These are phyloP conservation scores for Coenonympha glycerion DNA, from an alignment of 2,888 invertebrate genomes.

Conservation along the genomic window DNA sequence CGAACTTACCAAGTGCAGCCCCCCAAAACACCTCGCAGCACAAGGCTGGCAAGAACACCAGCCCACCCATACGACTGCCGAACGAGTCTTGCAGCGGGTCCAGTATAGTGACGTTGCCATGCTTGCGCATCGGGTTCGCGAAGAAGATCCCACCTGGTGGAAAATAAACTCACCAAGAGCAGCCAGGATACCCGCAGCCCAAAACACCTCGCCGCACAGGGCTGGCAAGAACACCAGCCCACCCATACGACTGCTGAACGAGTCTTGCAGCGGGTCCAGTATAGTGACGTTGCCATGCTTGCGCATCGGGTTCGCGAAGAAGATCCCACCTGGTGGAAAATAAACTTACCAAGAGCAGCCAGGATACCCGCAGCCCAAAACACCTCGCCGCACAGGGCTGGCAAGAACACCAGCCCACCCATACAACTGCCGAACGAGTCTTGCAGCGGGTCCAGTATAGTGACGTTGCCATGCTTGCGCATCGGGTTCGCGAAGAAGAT, in stretches of 20 bases:
- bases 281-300: conserved; percentile 98
- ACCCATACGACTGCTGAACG: conserved; percentile 98
- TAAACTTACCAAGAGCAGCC: background rate
- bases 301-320: conserved; percentile 99
- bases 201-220: conserved; percentile 97
- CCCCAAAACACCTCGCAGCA: conserved; percentile 99
- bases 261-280: conserved; percentile 98
- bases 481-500: conserved; percentile 98
- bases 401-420: conserved; percentile 96
- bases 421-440: conserved; percentile 97
- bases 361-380: conserved; percentile 99
- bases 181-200: conserved; percentile 95
- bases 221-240: conserved; percentile 97
- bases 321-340: conserved; percentile 84
- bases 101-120: conserved; percentile 99
- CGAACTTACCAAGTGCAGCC: conserved; percentile 92
- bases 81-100: conserved; percentile 98
- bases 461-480: conserved; percentile 97
- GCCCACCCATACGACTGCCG: conserved; percentile 97
- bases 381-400: conserved; percentile 97
- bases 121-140: conserved; percentile 97
- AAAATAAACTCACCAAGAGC: background rate
- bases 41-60: conserved; percentile 96
- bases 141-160: conserved; percentile 94
- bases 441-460: conserved; percentile 98